Conservation (phyloP, 2,113 vertebrate species). For the Peucedramus taeniatus region DNA sequence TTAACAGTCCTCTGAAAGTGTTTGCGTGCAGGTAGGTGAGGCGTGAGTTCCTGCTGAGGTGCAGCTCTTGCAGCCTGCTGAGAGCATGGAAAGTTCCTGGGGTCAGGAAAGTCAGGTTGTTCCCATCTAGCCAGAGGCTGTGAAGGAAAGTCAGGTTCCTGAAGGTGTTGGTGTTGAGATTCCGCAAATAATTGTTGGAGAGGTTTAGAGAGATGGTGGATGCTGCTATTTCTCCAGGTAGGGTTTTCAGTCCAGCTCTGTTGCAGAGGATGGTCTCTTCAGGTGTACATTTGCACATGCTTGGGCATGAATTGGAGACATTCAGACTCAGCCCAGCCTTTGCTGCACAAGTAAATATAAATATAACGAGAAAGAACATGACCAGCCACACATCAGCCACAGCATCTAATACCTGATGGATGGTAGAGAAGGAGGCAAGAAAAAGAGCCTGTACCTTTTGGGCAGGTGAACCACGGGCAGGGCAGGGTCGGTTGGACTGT, state of each 20-base stretch:
- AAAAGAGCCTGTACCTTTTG: constrained; percentile 8
- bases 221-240: constrained; percentile 48
- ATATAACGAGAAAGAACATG: constrained; percentile 16
- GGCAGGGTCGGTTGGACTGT: background rate
- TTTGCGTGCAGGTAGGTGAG: constrained; percentile 60
- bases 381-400: background rate
- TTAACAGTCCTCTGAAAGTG: constrained; percentile 58
- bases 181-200: constrained; percentile 51
- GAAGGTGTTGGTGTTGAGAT: constrained; percentile 44
- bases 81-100: constrained; percentile 57
- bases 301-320: constrained; percentile 24
- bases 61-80: constrained; percentile 43
- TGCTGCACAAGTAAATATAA: background rate
- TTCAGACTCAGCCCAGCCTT: background rate
- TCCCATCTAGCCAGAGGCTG: constrained; percentile 61
- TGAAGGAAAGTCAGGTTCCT: constrained; percentile 57
- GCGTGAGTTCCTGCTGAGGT: constrained; percentile 57
- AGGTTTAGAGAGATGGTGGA: constrained; percentile 52
- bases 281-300: constrained; percentile 41
- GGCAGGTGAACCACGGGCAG: background rate
- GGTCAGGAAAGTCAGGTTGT: constrained; percentile 65
- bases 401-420: background rate
- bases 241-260: constrained; percentile 33
- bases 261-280: constrained; percentile 36
- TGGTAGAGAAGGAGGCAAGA: background rate